Base-by-base conservation (phyloP, 2,888 invertebrate species). In the Apodemia mormo region DNA sequence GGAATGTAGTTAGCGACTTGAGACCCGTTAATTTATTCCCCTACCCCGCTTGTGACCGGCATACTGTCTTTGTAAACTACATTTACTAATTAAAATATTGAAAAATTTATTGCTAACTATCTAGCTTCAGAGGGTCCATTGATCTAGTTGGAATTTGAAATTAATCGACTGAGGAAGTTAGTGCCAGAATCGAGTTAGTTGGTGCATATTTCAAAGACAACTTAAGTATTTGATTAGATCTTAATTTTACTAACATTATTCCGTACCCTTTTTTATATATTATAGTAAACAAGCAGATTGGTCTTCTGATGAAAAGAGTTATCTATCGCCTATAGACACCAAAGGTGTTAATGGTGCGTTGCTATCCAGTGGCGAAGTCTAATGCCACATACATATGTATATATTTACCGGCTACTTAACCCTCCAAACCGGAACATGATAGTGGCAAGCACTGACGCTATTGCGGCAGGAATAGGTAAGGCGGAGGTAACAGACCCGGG, bases 31-130 rank as follows among this genome's bases (percentile, higher is more conserved):
- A 66, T 66, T 66, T 66, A 66, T 66, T 66, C 49, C 52, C 52
- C 52, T 4, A 49, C 43, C 49, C 29, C 29, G 45, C 66, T 66
- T 52, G 66, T 52, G 66, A 52, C 45, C 52, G 66, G 56, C 49
- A 68, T 58, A 61, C 61, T 33, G 33, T 22, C 68, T 72, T 68
- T 68, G 67, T 70, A 69, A 70, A 71, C 68, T 67, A 52, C 14
- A 67, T 52, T 54, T 22, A 52, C 67, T 75, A 76, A 76, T 78
- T 77, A 70, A 73, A 75, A 78, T 78, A 78, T 73, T 70, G 76
- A 76, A 73, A 73, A 72, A 64, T 64, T 67, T 65, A 45, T 64
- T 29, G 37, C 33, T 14, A 64, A 30, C 14, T 14, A 37, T 37
- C 61, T 33, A 33, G 33, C 30, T 30, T 8, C 14, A n/a, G 37